Conservation (phyloP, 2,888 invertebrate species). For the Parelbella ahira region DNA sequence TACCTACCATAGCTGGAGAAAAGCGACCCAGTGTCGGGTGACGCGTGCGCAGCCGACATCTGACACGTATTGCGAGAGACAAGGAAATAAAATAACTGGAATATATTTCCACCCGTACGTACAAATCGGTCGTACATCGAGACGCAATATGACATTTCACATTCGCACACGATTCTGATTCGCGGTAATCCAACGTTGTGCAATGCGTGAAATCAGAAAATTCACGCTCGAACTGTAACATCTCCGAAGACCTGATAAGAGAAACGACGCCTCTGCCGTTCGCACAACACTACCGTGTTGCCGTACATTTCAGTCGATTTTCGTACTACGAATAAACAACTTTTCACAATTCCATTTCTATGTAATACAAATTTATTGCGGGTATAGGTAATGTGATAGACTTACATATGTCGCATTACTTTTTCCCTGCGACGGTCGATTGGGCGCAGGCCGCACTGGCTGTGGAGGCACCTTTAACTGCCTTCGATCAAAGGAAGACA, state of each 20-base stretch:
- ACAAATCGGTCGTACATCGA: no score
- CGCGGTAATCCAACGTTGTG: slow-evolving; percentile 13
- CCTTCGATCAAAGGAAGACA: slow-evolving; percentile 74
- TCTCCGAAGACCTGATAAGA: neutral
- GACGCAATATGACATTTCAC: slow-evolving; percentile 2
- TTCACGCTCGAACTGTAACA: neutral
- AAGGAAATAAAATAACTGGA: slow-evolving; percentile 49
- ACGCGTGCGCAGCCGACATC: slow-evolving; percentile 58
- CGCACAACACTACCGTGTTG: no score
- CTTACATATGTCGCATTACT: slow-evolving; percentile 65
- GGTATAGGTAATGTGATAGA: neutral
- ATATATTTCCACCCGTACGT: neutral
- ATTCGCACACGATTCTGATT: slow-evolving; percentile 5
- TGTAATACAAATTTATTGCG: neutral
- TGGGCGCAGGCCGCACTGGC: slow-evolving; percentile 65
- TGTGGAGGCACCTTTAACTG: slow-evolving; percentile 72
- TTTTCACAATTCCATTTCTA: neutral
- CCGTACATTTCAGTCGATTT: no score
- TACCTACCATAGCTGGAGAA: slow-evolving; percentile 44
- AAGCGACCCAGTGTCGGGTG: slow-evolving; percentile 51
- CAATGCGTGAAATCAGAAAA: slow-evolving; percentile 17
- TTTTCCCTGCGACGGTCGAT: slow-evolving; percentile 56
- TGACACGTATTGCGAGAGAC: slow-evolving; percentile 65
- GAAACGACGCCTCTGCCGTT: neutral
- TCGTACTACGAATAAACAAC: no score